Conservation (phyloP, 2,113 vertebrate species). For the Hystrix brachyura region DNA sequence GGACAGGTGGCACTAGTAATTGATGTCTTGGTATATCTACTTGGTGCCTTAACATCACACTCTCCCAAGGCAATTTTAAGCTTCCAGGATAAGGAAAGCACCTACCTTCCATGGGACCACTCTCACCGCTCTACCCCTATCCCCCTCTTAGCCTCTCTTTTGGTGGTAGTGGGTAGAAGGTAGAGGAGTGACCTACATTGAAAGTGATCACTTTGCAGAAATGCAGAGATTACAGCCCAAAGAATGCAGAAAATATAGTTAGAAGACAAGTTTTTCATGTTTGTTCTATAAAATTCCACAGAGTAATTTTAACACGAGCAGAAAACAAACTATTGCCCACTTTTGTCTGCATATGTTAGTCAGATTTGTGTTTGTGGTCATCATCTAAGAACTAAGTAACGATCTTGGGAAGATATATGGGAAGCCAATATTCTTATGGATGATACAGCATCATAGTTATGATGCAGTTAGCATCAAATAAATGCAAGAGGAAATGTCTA, state of each 20-base stretch:
- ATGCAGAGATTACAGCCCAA: not conserved
- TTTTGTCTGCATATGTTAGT: not conserved
- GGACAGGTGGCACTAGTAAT: not conserved
- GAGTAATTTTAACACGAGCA: not conserved
- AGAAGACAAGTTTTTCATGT: not conserved
- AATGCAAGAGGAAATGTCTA: not conserved
- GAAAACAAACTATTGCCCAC: not conserved
- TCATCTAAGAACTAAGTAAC: not conserved
- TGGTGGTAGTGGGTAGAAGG: not conserved
- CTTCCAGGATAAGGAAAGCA: not conserved
- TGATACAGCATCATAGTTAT: not conserved
- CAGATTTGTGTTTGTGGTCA: conserved; percentile 16
- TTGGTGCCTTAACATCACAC: not conserved
- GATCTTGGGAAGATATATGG: not conserved
- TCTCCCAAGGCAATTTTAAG: not conserved
- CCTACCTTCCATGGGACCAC: not conserved
- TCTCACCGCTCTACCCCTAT: not conserved
- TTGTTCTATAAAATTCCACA: conserved; percentile 6
- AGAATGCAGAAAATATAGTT: not conserved
- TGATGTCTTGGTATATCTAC: not conserved
- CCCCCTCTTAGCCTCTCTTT: not conserved
- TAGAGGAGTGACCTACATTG: not conserved
- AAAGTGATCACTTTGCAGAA: not conserved
- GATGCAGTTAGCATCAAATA: not conserved
- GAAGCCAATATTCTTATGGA: not conserved